Evolutionary conservation across 2,888 invertebrate species (phyloP), one percentile per base, ranked within the genome.

Genomic region (Phyto melanocephala): DNA sequence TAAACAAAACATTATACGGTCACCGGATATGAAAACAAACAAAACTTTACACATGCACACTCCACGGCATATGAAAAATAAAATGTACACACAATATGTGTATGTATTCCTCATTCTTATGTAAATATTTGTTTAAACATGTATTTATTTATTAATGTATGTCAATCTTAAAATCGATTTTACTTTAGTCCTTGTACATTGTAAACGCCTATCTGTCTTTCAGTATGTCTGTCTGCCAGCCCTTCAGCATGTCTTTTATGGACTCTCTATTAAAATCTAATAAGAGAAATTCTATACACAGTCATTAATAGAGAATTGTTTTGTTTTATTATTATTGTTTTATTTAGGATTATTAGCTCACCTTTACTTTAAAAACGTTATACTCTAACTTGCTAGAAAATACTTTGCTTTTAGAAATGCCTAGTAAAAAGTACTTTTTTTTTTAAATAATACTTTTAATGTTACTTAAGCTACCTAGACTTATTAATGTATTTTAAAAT

Each of bases 1-100:
- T 86, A 87, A 88, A 88, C 88, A 85, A 80, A 72, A 62, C 63
- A 79, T 80, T 58, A 67, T 81, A 76, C 60, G 42, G 81, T 81
- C 50, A 77, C 71, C 52, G 81, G 76, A 78, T 65, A 67, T 58
- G 75, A 60, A 72, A 77, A 74, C 68, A 77, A 82, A 63, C 68
- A 77, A 82, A 63, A 60, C 22, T 15, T 40, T 22, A 56, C 24
- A 35, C 22, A 79, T n/a, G 47, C 24, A 76, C 40, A 52, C 10
- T 24, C 28, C 13, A 42, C 52, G 60, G 17, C 42, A 42, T 20
- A 28, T 5, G 17, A 37, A 63, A 10, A n/a, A 28, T 24, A n/a
- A 13, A 24, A 2, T 24, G 28, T 28, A 37, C n/a, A 42, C 2
- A 15, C n/a, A 11, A 20, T 50, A n/a, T 52, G 15, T 7, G 1